Evolutionary conservation across 1,140 invertebrate genomes (phyloP).

Genomic region (Trichoplusia ni): DNA sequence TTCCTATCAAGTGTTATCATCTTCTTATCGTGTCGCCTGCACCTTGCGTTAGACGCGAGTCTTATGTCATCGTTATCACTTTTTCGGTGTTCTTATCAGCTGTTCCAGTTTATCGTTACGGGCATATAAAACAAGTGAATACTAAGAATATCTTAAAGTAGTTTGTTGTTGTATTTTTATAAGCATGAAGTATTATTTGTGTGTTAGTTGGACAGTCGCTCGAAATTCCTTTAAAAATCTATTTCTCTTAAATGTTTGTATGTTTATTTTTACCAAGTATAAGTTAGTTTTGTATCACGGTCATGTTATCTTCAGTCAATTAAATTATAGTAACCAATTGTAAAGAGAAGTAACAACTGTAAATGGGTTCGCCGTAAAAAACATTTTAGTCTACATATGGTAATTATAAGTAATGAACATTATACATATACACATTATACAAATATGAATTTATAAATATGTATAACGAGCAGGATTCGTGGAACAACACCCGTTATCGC

Average conservation of each 20-base stretch:
- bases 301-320: too few relatives aligned
- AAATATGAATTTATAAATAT: not conserved
- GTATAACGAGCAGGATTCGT: slow-evolving; percentile 48
- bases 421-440: not conserved
- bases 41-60: slow-evolving; percentile 12
- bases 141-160: not conserved
- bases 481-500: slow-evolving; percentile 54
- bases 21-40: not conserved
- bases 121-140: not conserved
- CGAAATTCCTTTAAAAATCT: too few relatives aligned
- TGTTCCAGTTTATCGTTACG: not conserved
- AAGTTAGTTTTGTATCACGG: too few relatives aligned
- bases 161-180: not conserved
- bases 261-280: too few relatives aligned
- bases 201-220: too few relatives aligned
- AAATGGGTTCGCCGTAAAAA: too few relatives aligned
- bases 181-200: too few relatives aligned
- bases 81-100: slow-evolving; percentile 10
- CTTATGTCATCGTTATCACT: slow-evolving; percentile 18
- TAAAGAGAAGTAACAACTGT: too few relatives aligned
- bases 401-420: not conserved
- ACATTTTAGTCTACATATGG: too few relatives aligned
- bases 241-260: too few relatives aligned
- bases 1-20: too few relatives aligned
- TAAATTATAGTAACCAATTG: too few relatives aligned